Evolutionary conservation across 2,888 invertebrate genomes (phyloP), one percentile per base, ranked within the genome.

Genomic region (Syrphus vitripennis): DNA sequence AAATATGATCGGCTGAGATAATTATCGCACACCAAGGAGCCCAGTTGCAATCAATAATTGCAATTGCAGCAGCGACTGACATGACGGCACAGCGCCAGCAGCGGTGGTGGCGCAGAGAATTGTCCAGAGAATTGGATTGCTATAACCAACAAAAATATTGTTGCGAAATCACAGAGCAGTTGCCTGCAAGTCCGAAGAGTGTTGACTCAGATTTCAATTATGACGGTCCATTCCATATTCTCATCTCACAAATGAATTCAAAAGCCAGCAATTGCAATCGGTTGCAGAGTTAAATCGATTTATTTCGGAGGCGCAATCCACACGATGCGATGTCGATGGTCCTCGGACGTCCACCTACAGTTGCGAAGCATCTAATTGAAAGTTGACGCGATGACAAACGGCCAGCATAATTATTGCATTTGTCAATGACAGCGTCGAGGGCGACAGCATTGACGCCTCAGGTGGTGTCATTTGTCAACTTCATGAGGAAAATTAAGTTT

Each of bases 391-490:
- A 50, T 86, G 74, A 86, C 86, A 86, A 82, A 86, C 82, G 70
- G 74, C 65, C 57, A 26, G 86, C 65, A 86, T 86, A 86, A 86
- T 86, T 86, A 86, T 86, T 86, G 72, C 48, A 86, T 86, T 86
- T 86, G 74, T 86, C 82, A 86, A 69, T 78, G 81, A 81, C 83
- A 70, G 55, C 42, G 55, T 75, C 67, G 70, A 70, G 40, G 77
- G 57, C 77, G 81, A 86, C 81, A 78, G 63, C 70, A 81, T 72
- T 70, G 86, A 78, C 77, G 81, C 86, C 72, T 72, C 86, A 40
- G 86, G 86, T 82, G 86, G 74, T 72, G 50, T 74, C 67, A 86
- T 86, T 86, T 82, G 81, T 86, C 82, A 86, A 59, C 37, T 76
- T 80, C 82, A 55, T 53, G 50, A 26, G 31, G 42, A 61, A 59